phyloP scores from a whole-genome alignment of 2,797 vertebrate species.

The Typhlichthys eigenmanni region DNA sequence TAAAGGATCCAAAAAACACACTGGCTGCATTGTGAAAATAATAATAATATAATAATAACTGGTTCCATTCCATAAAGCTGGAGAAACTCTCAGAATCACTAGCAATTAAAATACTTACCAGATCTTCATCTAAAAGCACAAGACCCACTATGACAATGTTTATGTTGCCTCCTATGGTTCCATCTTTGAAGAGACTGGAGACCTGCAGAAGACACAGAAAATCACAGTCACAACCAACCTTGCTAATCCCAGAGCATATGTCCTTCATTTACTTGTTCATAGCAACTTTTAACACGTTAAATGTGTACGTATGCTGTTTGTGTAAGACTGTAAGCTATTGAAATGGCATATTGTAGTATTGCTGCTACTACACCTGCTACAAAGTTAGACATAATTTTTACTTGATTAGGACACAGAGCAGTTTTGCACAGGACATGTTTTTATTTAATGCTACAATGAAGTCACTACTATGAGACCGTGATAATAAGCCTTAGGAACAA shows the following conservation, averaged over 20 bases:
- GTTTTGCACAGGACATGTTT: neutral
- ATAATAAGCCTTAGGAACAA: neutral
- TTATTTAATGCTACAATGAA: neutral
- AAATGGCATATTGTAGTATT: too few relatives aligned
- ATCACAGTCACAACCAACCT: neutral
- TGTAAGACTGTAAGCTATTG: too few relatives aligned
- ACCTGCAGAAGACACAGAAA: slow-evolving; percentile 75
- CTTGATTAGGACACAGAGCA: neutral
- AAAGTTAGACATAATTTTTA: too few relatives aligned
- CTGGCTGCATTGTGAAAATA: too few relatives aligned
- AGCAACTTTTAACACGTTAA: too few relatives aligned
- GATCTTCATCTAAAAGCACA: slow-evolving; percentile 88
- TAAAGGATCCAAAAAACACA: too few relatives aligned
- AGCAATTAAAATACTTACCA: slow-evolving; percentile 71
- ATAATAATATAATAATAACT: too few relatives aligned
- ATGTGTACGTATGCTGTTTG: too few relatives aligned
- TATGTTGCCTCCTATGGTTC: slow-evolving; percentile 90
- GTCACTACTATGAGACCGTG: neutral
- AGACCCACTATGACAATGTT: slow-evolving; percentile 89
- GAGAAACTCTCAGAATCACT: too few relatives aligned
- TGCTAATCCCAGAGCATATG: too few relatives aligned
- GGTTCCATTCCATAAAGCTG: too few relatives aligned
- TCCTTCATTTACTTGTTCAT: neutral
- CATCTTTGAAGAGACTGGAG: slow-evolving; percentile 89
- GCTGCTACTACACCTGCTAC: too few relatives aligned